Evolutionary conservation across 2,113 vertebrate genomes (phyloP).

Genomic region (Xerus inauris): DNA sequence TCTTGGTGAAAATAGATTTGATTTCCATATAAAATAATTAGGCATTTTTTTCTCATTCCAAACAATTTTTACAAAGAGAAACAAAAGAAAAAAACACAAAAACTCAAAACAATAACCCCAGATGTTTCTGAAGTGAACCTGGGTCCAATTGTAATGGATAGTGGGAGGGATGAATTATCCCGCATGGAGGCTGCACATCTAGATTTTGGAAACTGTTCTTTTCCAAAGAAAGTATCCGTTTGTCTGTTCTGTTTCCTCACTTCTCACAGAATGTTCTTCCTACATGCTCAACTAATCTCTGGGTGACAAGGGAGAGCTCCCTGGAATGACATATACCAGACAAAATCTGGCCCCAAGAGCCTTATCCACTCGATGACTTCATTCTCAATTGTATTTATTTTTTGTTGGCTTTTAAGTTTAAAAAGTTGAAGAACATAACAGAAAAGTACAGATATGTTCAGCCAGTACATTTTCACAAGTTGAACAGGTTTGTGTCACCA

Average conservation of each 20-base stretch:
- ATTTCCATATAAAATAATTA: conserved; percentile 72
- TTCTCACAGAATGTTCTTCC: conserved; percentile 44
- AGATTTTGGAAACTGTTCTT: conserved; percentile 18
- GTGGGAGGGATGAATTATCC: conserved; percentile 44
- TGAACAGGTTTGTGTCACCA: background rate
- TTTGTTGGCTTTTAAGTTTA: background rate
- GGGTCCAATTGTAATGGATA: conserved; percentile 57
- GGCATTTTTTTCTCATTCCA: background rate
- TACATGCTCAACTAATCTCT: conserved; percentile 52
- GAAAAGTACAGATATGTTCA: background rate
- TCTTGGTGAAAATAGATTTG: conserved; percentile 58
- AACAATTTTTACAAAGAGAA: background rate
- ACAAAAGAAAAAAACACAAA: background rate
- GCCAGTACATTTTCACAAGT: background rate
- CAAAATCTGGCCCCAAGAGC: conserved; percentile 74
- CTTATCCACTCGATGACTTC: conserved; percentile 71
- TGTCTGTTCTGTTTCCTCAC: conserved; percentile 11
- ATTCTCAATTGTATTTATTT: background rate
- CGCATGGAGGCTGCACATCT: background rate
- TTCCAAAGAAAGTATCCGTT: conserved; percentile 1
- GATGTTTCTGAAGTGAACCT: conserved; percentile 37
- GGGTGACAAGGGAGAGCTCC: conserved; percentile 67
- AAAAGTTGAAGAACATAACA: background rate
- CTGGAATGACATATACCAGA: conserved; percentile 67
- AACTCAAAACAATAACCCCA: background rate